Evolutionary conservation across 2,888 invertebrate species (phyloP), one percentile per base, ranked within the genome.

Genomic region (Corythucha ciliata): DNA sequence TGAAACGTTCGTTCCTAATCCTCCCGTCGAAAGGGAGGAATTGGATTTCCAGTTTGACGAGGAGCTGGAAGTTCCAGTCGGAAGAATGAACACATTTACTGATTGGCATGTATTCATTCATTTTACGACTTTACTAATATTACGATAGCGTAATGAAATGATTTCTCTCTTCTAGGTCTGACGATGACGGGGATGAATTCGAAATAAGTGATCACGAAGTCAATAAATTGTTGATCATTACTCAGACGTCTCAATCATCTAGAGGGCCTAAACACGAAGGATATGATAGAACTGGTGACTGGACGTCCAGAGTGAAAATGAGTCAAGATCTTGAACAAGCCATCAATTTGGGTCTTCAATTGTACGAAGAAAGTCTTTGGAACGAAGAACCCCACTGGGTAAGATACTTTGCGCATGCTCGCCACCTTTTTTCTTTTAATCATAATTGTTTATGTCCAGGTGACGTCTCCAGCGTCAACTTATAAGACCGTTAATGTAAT

Each of bases 41-140:
- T 72, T 94, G 59, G 91, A 93, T 69, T 97, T 97, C 72, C 89
- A 92, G 72, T 90, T 97, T 67, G 96, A 97, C 66, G 96, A 96
- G 72, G 97, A 97, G 69, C 72, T 94, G 57, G 89, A 90, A 53
- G 71, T 84, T 58, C 85, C 85, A 2, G 80, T 81, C 52, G 88
- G 87, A 16, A 73, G 88, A 55, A 80, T 81, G 44, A 90, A 90
- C 70, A 83, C 80, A 58, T 84, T 90, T 72, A 79, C 86, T 58
- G 77, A 81, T 65, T 82, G 79, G 83, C 81, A 64, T 69, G 70
- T 64, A 7, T 34, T 34, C 8, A 8, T 44, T 7, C 21, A 34
- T 34, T 33, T 20, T 18, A n/a, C 7, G 12, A 8, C 16, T 20
- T 42, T 2, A n/a, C 3, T 16, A 2, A 18, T 8, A 3, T 21